A percentile compares a stretch with the other conserved stretches of the same genome.
Conservation (phyloP, 2,888 invertebrate genomes). For the Hipparchia sbordonii region DNA sequence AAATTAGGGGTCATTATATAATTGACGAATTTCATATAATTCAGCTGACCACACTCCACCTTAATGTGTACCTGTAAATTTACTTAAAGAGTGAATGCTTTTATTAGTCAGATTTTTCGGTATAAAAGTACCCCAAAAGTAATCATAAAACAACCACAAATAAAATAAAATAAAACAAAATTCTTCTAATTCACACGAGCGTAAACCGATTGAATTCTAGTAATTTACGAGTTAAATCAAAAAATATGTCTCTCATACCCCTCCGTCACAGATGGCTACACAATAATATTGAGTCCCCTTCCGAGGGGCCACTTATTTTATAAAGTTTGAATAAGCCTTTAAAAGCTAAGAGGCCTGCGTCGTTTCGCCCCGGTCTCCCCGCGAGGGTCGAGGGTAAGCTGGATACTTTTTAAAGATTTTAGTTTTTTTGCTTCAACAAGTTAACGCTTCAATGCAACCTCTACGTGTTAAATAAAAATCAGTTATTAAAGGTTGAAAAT, state of each 20-base stretch:
- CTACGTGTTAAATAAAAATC: too few relatives aligned
- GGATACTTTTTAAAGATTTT: conserved; percentile 16
- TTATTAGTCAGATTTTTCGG: too few relatives aligned
- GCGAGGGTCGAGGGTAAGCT: conserved; percentile 9
- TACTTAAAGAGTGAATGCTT: too few relatives aligned
- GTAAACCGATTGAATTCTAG: conserved; percentile 79
- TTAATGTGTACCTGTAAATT: too few relatives aligned
- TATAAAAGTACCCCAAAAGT: neutral
- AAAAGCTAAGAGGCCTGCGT: conserved; percentile 59
- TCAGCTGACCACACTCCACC: too few relatives aligned
- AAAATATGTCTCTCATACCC: conserved; percentile 80
- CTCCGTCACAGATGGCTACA: conserved; percentile 80
- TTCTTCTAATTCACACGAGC: conserved; percentile 76
- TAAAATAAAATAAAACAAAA: conserved; percentile 59
- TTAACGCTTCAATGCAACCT: conserved; percentile 2
- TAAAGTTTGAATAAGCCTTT: conserved; percentile 83
- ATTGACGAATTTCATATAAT: too few relatives aligned
- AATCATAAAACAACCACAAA: conserved; percentile 63
- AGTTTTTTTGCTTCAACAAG: conserved; percentile 2
- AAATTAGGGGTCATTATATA: too few relatives aligned
- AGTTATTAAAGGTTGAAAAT: too few relatives aligned
- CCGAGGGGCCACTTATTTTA: conserved; percentile 75
- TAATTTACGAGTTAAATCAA: conserved; percentile 82
- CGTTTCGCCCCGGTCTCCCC: conserved; percentile 20
- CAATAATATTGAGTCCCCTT: conserved; percentile 76